Evolutionary conservation across 2,113 vertebrate species (phyloP).

Genomic region (Nyctereutes procyonoides): DNA sequence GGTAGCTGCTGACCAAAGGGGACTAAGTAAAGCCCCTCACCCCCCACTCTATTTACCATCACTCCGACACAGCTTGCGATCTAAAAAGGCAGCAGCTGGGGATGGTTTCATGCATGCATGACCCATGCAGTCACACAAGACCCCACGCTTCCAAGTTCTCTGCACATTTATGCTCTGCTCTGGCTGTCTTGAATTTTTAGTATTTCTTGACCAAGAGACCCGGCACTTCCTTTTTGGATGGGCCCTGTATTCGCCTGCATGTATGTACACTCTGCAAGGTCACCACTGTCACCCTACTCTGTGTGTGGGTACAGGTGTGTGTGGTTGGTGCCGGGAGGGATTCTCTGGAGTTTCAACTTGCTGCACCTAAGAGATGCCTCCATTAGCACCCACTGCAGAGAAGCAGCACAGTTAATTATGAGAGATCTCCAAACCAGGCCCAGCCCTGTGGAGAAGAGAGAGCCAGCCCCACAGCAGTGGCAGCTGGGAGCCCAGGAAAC

Average conservation of each 20-base stretch:
- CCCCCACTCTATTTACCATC: neutral
- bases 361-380: constrained; percentile 62
- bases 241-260: neutral
- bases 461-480: constrained; percentile 76
- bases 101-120: fast-evolving
- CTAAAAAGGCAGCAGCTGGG: neutral
- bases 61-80: neutral
- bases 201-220: neutral
- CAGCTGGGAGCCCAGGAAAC: constrained; percentile 79
- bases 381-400: constrained; percentile 77
- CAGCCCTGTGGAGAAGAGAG: constrained; percentile 75
- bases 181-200: fast-evolving
- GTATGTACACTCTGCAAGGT: neutral
- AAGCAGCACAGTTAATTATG: constrained; percentile 81
- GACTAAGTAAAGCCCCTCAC: neutral
- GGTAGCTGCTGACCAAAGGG: neutral
- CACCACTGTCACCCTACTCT: no score
- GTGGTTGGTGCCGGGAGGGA: neutral
- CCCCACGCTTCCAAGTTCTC: neutral
- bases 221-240: neutral
- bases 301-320: fast-evolving
- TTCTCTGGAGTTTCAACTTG: neutral
- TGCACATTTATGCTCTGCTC: fast-evolving
- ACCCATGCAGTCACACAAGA: fast-evolving
- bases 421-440: constrained; percentile 79